Conservation (phyloP, 2,797 vertebrate genomes). For the Malurus leucopterus region DNA sequence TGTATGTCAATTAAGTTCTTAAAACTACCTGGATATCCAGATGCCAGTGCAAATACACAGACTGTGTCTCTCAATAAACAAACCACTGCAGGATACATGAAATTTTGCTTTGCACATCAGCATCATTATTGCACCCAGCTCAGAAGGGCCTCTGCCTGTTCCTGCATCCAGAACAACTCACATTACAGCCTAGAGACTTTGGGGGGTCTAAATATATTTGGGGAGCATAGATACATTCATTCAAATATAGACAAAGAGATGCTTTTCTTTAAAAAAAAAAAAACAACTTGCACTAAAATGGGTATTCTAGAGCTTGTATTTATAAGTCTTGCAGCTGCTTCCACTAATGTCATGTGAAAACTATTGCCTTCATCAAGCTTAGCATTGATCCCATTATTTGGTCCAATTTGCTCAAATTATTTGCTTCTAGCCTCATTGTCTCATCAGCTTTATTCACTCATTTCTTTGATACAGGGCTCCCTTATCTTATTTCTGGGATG, state of each 20-base stretch:
- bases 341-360: background rate
- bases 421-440: background rate
- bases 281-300: background rate
- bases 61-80: background rate
- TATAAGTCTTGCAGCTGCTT: background rate
- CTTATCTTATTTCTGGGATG: background rate
- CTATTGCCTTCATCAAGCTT: background rate
- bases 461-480: background rate
- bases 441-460: background rate
- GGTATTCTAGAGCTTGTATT: background rate
- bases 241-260: background rate
- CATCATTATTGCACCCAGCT: background rate
- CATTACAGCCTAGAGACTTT: background rate
- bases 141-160: background rate
- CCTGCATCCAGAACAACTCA: background rate
- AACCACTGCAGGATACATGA: background rate
- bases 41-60: rapidly evolving
- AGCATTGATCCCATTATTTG: background rate
- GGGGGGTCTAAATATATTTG: background rate
- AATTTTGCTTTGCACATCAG: background rate
- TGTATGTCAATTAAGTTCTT: background rate
- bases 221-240: background rate
- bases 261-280: background rate
- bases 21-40: background rate
- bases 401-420: conserved; percentile 7